A percentile compares a stretch with the other conserved stretches of the same genome.
Evolutionary conservation across 1,140 invertebrate species (phyloP).

Genomic region (Megalonaias nervosa): DNA sequence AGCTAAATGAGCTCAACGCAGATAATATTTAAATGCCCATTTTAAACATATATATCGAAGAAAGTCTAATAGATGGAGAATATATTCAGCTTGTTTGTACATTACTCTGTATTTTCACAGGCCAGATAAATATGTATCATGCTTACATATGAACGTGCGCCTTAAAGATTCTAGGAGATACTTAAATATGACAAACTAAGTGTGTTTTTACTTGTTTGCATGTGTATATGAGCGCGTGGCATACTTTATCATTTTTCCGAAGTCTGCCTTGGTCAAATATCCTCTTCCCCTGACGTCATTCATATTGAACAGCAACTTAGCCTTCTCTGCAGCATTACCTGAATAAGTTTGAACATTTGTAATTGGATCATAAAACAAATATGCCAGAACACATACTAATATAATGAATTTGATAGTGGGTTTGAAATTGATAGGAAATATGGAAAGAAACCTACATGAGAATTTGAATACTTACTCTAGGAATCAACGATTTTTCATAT

Average conservation of each 20-base stretch:
- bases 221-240: conserved; percentile 18
- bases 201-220: background rate
- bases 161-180: background rate
- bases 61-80: too few species aligned
- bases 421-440: background rate
- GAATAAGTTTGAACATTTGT: conserved; percentile 67
- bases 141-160: background rate
- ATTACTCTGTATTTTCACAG: background rate
- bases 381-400: background rate
- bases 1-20: too few species aligned
- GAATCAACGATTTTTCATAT: background rate
- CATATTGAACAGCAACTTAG: conserved; percentile 98
- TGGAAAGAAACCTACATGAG: background rate
- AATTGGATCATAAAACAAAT: background rate
- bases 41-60: too few species aligned
- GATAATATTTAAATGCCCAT: too few species aligned
- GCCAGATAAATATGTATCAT: background rate
- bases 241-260: conserved; percentile 76
- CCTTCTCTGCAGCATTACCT: conserved; percentile 95
- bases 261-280: conserved; percentile 73
- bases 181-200: background rate
- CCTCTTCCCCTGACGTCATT: conserved; percentile 91
- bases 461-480: background rate
- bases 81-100: background rate
- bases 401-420: background rate